Evolutionary conservation across 2,797 vertebrate species (phyloP).

Genomic region (Miopithecus talapoin): DNA sequence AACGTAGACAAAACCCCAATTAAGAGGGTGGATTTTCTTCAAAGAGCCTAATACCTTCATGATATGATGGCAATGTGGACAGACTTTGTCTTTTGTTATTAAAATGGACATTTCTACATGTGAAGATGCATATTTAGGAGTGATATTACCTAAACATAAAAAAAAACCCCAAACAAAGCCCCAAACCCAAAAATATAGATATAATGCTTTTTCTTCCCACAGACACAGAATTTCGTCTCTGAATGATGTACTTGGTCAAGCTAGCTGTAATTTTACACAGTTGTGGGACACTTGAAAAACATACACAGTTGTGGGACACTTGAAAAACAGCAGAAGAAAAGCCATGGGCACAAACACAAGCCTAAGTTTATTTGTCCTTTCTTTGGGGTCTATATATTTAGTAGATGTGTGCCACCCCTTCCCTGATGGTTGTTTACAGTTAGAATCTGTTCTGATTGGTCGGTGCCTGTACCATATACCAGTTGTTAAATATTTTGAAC

Average conservation of each 20-base stretch:
- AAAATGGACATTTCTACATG: background rate
- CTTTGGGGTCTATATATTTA: background rate
- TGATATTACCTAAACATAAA: background rate
- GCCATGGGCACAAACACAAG: background rate
- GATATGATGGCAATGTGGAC: background rate
- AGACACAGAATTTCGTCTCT: background rate
- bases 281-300: background rate
- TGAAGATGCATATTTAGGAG: background rate
- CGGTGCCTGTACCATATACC: background rate
- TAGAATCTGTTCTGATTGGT: background rate
- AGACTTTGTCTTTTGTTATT: background rate
- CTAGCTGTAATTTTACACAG: background rate
- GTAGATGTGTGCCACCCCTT: background rate
- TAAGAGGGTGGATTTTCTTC: background rate
- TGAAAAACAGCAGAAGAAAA: background rate
- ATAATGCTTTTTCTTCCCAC: background rate
- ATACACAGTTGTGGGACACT: background rate
- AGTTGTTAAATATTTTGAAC: slow-evolving; percentile 56
- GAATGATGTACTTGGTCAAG: background rate
- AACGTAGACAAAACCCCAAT: background rate
- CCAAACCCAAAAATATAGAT: background rate
- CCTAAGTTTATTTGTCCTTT: background rate
- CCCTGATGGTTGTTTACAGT: background rate
- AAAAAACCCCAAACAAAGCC: background rate
- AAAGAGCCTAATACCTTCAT: background rate